Base-by-base conservation (phyloP, 1,140 invertebrate species). In the Ditylenchus dipsaci region DNA sequence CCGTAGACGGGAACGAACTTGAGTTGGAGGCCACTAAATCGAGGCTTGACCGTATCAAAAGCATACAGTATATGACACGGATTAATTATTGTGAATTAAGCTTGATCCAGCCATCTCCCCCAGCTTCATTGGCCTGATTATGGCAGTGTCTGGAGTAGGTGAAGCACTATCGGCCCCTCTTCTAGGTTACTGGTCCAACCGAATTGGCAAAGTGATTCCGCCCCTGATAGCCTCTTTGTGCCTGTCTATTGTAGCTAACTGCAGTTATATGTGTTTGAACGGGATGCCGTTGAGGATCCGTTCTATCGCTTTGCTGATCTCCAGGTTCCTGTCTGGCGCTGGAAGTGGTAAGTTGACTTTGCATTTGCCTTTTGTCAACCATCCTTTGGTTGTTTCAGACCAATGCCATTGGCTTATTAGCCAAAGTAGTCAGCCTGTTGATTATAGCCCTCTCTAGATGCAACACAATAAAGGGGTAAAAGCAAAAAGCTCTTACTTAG, bases 81-180 rank as follows among this genome's bases (percentile, higher is more conserved):
- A n/a, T n/a, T n/a, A n/a, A n/a, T n/a, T n/a, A n/a, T n/a, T 45
- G n/a, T 8, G n/a, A n/a, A 47, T 75, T 75, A 38, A 78, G 74
- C 60, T 76, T 1, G 72, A 76, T 49, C 43, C 74, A 13, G 63
- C 72, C 1, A 69, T 74, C 42, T 63, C 76, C 29, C 72, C 76
- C 13, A 26, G 72, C 5, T 78, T 76, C 49, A 67, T 76, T 29
- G 74, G 74, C 21, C n/a, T 78, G 21, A 76, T 76, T 49, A 78
- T 76, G 74, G 75, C 76, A 1, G 27, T 72, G 8, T 72, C 63
- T 15, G 74, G 74, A 33, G 42, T 76, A 8, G 74, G 74, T 19
- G 74, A 76, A 45, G 74, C 74, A 7, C n/a, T 78, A 7, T 58
- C 64, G 5, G 74, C 74, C 17, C 76, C 76, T n/a, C 21, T 78